A percentile compares a stretch with the other conserved stretches of the same genome.
Conservation (phyloP, 53 echinoderm and acorn worm genomes). For the Paelopatides confundens region DNA sequence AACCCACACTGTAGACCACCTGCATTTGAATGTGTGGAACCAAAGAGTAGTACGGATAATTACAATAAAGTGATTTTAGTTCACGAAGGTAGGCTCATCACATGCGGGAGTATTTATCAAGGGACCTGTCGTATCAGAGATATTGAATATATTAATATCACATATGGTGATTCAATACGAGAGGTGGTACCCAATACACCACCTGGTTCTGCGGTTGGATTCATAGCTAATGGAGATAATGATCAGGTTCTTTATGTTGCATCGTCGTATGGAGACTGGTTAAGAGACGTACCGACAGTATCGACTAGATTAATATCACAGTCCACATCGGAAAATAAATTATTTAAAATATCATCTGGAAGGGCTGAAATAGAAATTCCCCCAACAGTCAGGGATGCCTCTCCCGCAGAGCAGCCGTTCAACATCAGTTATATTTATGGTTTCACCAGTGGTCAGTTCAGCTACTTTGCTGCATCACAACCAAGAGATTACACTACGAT, state of each 20-base stretch:
- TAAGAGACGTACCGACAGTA: slow-evolving; percentile 61
- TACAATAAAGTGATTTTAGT: slow-evolving; percentile 74
- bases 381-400: slow-evolving; percentile 3
- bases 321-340: slow-evolving; percentile 9
- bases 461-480: slow-evolving; percentile 81
- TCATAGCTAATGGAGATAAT: slow-evolving; percentile 67
- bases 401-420: slow-evolving; percentile 52
- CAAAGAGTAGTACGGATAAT: slow-evolving; percentile 63
- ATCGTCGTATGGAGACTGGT: slow-evolving; percentile 72
- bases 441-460: slow-evolving; percentile 77
- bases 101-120: slow-evolving; percentile 72
- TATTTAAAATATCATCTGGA: slow-evolving; percentile 26
- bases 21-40: slow-evolving; percentile 13
- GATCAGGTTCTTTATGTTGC: slow-evolving; percentile 69
- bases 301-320: slow-evolving; percentile 64
- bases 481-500: slow-evolving; percentile 36
- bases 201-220: slow-evolving; percentile 61
- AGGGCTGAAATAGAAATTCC: slow-evolving; percentile 45
- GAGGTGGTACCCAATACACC: slow-evolving; percentile 77
- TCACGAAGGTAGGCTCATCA: slow-evolving; percentile 61
- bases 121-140: slow-evolving; percentile 64
- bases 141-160: slow-evolving; percentile 13
- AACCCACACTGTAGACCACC: slow-evolving; percentile 63
- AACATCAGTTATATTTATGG: slow-evolving; percentile 87
- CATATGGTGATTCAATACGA: slow-evolving; percentile 14